Evolutionary conservation across 2,888 invertebrate genomes (phyloP), one percentile per base, ranked within the genome.

Genomic region (Nomada fucata): DNA sequence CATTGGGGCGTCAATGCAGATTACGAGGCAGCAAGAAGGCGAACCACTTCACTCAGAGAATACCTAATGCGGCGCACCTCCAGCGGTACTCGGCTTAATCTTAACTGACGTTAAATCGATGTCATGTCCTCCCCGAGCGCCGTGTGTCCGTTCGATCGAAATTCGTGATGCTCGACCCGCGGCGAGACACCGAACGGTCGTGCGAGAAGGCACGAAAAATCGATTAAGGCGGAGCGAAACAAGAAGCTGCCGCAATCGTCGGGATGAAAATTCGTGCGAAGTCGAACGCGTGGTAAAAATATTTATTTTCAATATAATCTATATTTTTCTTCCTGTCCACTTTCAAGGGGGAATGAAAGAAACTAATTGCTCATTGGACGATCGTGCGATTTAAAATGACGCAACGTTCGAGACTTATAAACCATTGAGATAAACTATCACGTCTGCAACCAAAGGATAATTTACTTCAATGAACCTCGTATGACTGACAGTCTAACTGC

Each of bases 71-170:
- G 79, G 79, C 79, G 50, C 79, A 71, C 79, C 81, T 69, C 69
- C 68, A 23, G 47, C 26, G 68, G 79, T 79, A 50, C 72, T 72
- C 57, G 67, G 57, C 80, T 68, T 80, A 79, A 80, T 79, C 80
- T 80, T 80, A 79, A 80, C 79, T 79, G 80, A 80, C 80, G 79
- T 72, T 80, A 63, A 80, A 80, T 80, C 79, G 80, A 63, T 72
- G 36, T 55, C 50, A 50, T 23, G 72, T 67, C 67, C 18, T 67
- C 55, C 53, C 42, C 60, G 20, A 15, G 44, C 44, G 76, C 57
- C 47, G 42, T 61, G 71, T 47, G 79, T 76, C 57, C 52, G n/a
- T 76, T 42, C 52, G 23, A 18, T 26, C 57, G 42, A 44, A 59
- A 47, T 26, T 52, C 42, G 57, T 72, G 64, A 73, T 44, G 23